These are phyloP conservation scores for Pluvialis apricaria DNA, from an alignment of 2,113 vertebrate genomes.

Conservation along the genomic window DNA sequence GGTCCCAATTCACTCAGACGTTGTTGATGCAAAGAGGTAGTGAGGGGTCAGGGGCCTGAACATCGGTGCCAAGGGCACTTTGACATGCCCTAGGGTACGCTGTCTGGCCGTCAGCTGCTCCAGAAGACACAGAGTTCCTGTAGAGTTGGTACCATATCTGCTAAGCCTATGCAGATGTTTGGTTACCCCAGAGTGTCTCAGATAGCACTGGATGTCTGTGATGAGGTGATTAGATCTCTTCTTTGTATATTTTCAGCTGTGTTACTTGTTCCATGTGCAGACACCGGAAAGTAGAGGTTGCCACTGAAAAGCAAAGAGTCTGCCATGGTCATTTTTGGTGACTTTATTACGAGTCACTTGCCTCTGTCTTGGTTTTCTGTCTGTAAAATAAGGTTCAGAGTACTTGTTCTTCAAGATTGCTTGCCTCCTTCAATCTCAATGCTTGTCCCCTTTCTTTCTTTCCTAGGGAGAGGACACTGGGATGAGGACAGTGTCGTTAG, in stretches of 20 bases:
- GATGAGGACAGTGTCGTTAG: conserved; percentile 94
- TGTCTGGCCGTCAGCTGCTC: neutral
- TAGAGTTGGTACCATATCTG: neutral
- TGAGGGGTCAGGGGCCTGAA: neutral
- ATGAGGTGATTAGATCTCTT: neutral
- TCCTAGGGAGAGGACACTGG: conserved; percentile 89
- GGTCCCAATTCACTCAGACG: neutral
- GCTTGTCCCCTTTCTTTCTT: conserved; percentile 8
- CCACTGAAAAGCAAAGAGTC: neutral
- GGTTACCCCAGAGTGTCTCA: neutral
- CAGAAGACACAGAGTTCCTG: neutral
- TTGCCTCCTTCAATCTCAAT: neutral
- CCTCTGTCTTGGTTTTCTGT: neutral
- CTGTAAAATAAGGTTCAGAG: neutral
- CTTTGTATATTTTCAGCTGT: neutral
- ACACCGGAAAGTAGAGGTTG: neutral
- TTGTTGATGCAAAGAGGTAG: neutral
- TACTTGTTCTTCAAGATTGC: neutral
- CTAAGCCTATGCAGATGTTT: neutral
- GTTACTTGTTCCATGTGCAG: neutral
- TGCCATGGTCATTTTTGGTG: neutral
- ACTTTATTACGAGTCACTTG: neutral
- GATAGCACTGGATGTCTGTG: neutral
- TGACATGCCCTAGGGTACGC: neutral
- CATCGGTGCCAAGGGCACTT: fast-evolving